A percentile compares a stretch with the other conserved stretches of the same genome.
Conservation (phyloP, 30 jellyfish, hydroid and myxozoan species). For the Pelagia noctiluca region DNA sequence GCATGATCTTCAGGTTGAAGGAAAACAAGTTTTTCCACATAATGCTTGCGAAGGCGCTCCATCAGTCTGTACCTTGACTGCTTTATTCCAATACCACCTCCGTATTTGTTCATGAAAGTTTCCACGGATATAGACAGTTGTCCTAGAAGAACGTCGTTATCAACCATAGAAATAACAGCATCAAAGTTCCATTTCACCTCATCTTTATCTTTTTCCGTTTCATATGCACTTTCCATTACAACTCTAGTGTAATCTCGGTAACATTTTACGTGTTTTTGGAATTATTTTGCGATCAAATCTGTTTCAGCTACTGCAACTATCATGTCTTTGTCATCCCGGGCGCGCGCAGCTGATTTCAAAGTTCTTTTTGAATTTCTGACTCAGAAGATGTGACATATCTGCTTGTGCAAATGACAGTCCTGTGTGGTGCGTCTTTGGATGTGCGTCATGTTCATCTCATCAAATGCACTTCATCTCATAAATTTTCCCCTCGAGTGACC, state of each 20-base stretch:
- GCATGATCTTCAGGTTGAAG: constrained; percentile 25
- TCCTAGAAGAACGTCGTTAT: constrained; percentile 31
- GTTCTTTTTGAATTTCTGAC: constrained; percentile 31
- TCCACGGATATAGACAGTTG: constrained; percentile 68
- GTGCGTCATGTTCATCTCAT: not conserved
- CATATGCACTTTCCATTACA: constrained; percentile 19
- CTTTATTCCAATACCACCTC: constrained; percentile 30
- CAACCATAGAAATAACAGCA: constrained; percentile 43
- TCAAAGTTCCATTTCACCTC: constrained; percentile 15
- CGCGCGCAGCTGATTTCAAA: constrained; percentile 44
- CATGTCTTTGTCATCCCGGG: constrained; percentile 42
- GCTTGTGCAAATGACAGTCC: too few species aligned
- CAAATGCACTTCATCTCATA: too few species aligned
- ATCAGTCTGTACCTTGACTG: constrained; percentile 28
- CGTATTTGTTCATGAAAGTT: constrained; percentile 26
- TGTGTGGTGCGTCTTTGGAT: too few species aligned
- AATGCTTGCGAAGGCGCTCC: constrained; percentile 43
- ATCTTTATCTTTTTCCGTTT: not conserved
- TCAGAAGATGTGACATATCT: constrained; percentile 23
- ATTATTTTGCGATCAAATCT: constrained; percentile 63
- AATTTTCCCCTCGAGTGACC: too few species aligned
- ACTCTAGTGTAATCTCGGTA: constrained; percentile 54
- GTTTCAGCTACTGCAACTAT: constrained; percentile 40
- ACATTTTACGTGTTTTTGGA: constrained; percentile 60
- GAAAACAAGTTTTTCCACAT: constrained; percentile 25